Conservation (phyloP, 2,888 invertebrate genomes). For the Leptinotarsa peninsularis region DNA sequence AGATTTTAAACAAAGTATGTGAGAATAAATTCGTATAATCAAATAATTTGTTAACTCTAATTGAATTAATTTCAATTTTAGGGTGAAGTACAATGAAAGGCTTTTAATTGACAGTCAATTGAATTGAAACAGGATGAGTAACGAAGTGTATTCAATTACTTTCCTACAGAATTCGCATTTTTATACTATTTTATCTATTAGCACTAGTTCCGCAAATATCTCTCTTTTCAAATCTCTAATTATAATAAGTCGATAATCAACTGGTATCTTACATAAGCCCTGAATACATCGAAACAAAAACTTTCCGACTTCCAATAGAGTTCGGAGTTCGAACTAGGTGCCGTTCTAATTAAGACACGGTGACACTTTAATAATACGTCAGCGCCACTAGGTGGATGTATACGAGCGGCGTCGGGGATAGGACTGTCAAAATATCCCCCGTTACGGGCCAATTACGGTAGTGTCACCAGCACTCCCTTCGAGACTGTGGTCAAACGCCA, state of each 20-base stretch:
- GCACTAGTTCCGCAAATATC: too few species aligned
- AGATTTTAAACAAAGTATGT: too few species aligned
- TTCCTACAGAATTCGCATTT: too few species aligned
- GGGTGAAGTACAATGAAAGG: too few species aligned
- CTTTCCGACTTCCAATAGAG: neutral
- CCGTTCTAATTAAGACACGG: slow-evolving; percentile 39
- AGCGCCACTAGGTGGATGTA: slow-evolving; percentile 23
- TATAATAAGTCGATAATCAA: neutral
- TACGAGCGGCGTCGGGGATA: slow-evolving; percentile 30
- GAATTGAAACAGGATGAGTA: too few species aligned
- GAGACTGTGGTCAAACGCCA: slow-evolving; percentile 54
- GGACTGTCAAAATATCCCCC: slow-evolving; percentile 52
- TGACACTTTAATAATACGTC: slow-evolving; percentile 44
- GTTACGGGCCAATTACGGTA: slow-evolving; percentile 55
- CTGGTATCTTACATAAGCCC: neutral
- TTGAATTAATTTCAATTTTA: too few species aligned
- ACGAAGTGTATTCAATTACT: too few species aligned
- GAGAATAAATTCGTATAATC: too few species aligned
- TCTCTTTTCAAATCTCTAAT: too few species aligned
- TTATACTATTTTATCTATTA: too few species aligned
- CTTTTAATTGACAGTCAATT: too few species aligned
- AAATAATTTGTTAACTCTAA: too few species aligned
- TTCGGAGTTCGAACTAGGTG: slow-evolving; percentile 30
- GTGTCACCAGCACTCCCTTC: slow-evolving; percentile 57
- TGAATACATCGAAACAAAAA: slow-evolving; percentile 7